phyloP scores from a whole-genome alignment of 53 echinoderm and acorn worm species.

The Paracentrotus lividus region DNA sequence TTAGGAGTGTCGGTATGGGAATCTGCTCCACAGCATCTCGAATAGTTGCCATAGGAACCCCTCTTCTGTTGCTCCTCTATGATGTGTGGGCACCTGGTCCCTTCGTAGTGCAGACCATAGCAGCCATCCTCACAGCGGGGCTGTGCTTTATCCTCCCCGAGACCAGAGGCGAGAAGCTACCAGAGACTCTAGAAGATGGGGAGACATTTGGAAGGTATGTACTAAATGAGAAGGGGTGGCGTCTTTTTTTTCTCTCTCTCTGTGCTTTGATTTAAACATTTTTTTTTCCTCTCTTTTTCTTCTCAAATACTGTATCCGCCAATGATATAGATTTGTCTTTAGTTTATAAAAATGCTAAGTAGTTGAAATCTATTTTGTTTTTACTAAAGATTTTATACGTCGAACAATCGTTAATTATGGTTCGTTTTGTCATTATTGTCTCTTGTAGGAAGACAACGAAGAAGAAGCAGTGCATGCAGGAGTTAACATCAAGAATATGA shows the following conservation, averaged over 20 bases:
- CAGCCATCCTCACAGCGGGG: not conserved
- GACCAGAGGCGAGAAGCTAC: constrained; percentile 55
- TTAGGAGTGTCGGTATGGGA: constrained; percentile 42
- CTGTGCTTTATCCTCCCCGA: constrained; percentile 55
- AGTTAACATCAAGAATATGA: not conserved
- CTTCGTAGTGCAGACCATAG: constrained; percentile 27
- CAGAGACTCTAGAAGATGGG: constrained; percentile 57
- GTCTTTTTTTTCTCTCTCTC: too few species aligned
- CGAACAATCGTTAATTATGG: too few species aligned
- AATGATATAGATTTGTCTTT: too few species aligned
- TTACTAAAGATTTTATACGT: too few species aligned
- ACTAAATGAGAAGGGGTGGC: too few species aligned
- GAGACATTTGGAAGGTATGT: constrained; percentile 66
- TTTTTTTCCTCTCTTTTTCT: too few species aligned
- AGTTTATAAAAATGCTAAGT: too few species aligned
- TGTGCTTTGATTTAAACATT: too few species aligned
- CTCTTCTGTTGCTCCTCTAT: constrained; percentile 13
- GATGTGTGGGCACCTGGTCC: constrained; percentile 50
- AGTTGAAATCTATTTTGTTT: too few species aligned
- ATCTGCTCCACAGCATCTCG: constrained; percentile 38
- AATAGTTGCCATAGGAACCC: constrained; percentile 56
- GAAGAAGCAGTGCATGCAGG: not conserved
- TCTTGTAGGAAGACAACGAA: not conserved
- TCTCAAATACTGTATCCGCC: too few species aligned
- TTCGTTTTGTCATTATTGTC: not conserved